These are phyloP conservation scores for Pammene aurita DNA, from an alignment of 2,888 invertebrate species.

Conservation along the genomic window DNA sequence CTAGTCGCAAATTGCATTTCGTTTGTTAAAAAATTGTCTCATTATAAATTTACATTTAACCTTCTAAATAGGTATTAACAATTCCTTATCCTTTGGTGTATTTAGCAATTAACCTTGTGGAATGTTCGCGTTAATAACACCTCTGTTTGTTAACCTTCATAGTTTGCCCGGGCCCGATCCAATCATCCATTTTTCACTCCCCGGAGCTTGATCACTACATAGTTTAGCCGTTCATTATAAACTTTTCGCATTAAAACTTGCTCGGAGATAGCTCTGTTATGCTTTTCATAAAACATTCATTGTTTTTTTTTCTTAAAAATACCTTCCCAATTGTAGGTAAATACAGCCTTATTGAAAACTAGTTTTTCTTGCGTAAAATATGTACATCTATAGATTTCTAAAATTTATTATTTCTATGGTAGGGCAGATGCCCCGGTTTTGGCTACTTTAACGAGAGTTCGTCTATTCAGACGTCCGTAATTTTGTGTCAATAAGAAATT, in stretches of 20 bases:
- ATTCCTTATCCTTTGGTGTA: conserved; percentile 4
- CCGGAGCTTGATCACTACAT: conserved; percentile 34
- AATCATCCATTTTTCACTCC: conserved; percentile 32
- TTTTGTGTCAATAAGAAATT: too few species aligned
- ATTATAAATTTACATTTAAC: not conserved
- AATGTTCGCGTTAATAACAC: conserved; percentile 4
- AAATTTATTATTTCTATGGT: too few species aligned
- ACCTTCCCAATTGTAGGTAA: not conserved
- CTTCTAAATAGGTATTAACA: not conserved
- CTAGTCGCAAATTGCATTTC: too few species aligned
- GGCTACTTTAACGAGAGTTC: too few species aligned
- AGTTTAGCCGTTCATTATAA: conserved; percentile 38
- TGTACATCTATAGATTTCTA: too few species aligned
- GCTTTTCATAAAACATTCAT: conserved; percentile 14
- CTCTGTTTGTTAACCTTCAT: conserved; percentile 13
- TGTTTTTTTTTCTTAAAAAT: conserved; percentile 8
- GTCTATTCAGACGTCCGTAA: too few species aligned
- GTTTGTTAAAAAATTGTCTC: too few species aligned
- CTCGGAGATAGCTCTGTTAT: conserved; percentile 25
- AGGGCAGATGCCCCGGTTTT: too few species aligned
- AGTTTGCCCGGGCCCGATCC: conserved; percentile 16
- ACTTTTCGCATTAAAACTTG: conserved; percentile 39
- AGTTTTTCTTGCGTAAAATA: too few species aligned
- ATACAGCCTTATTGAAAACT: too few species aligned
- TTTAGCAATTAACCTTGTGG: conserved; percentile 9